Evolutionary conservation across 2,888 invertebrate genomes (phyloP), one percentile per base, ranked within the genome.

Genomic region (Stramonita haemastoma): DNA sequence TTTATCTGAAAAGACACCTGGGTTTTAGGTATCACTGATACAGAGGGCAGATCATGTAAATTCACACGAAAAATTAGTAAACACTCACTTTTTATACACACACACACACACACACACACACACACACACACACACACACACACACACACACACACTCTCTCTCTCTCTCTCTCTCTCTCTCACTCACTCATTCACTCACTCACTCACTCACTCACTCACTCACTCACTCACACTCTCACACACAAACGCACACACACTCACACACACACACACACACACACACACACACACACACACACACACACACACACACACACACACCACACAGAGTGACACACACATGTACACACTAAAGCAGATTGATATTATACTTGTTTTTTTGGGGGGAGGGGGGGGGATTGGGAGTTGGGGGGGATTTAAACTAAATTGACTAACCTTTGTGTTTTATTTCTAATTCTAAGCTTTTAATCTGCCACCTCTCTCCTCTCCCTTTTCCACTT

Each of bases 251-350:
- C n/a, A 87, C 87, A 73, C 73, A 87, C 87, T 46, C 84, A 46
- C 84, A 46, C 84, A 84, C 84, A 46, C 84, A 84, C 84, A 46
- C 84, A 84, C 84, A 84, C 84, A 84, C 84, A 84, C 84, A 84
- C 84, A 84, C 84, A 73, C 87, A 87, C 66, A 60, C 57, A 87
- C 56, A 79, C 56, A 87, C 66, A 79, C 87, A 87, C 87, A 29
- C 34, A 36, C 84, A 57, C 57, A 85, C 84, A 85, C 29, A 57
- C 29, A 85, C 29, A 57, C 29, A 29, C 57, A 85, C 0, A 79
- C 2, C 26, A 26, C 17, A 13, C 34, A 32, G 34, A 34, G 15
- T 34, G 34, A 13, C 32, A 32, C 29, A 83, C 46, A 83, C 56
- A 83, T 26, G 26, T 5, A 83, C 46, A 83, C 26, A 46, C 26